Evolutionary conservation across 2,797 vertebrate genomes (phyloP).

Genomic region (Pipistrellus nathusii): DNA sequence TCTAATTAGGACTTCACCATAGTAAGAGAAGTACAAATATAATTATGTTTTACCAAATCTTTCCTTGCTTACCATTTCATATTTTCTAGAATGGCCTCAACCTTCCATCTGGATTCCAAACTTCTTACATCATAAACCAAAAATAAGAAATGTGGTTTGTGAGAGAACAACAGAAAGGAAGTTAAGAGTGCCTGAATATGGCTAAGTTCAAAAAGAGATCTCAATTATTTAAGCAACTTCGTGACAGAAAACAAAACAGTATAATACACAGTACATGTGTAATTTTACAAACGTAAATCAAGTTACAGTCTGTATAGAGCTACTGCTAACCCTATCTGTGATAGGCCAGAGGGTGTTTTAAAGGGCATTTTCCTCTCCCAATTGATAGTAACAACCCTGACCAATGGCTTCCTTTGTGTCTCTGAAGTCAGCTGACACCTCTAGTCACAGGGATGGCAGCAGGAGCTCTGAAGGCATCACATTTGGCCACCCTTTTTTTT

Average conservation of each 20-base stretch:
- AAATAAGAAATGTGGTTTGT: constrained; percentile 1
- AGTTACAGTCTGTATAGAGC: background rate
- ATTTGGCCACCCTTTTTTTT: background rate
- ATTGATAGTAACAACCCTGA: background rate
- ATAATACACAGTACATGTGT: constrained; percentile 7
- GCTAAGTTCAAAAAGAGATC: constrained; percentile 22
- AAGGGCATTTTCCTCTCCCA: constrained; percentile 29
- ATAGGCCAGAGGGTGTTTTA: constrained; percentile 8
- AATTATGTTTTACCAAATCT: background rate
- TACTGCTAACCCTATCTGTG: background rate
- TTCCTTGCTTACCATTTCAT: constrained; percentile 38
- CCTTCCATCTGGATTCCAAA: constrained; percentile 54
- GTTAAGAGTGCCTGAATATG: background rate
- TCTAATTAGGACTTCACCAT: background rate
- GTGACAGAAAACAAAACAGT: constrained; percentile 36
- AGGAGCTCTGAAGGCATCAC: background rate
- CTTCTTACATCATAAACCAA: constrained; percentile 53
- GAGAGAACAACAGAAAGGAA: background rate
- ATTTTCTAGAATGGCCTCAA: background rate
- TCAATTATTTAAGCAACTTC: constrained; percentile 50
- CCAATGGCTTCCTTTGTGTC: background rate
- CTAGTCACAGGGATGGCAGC: background rate
- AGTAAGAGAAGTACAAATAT: background rate
- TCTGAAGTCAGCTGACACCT: background rate
- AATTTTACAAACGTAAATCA: constrained; percentile 52